Percentiles rank a stretch among this genome's conserved stretches.
Evolutionary conservation across 2,888 invertebrate species (phyloP).

Genomic region (Syrphus vitripennis): DNA sequence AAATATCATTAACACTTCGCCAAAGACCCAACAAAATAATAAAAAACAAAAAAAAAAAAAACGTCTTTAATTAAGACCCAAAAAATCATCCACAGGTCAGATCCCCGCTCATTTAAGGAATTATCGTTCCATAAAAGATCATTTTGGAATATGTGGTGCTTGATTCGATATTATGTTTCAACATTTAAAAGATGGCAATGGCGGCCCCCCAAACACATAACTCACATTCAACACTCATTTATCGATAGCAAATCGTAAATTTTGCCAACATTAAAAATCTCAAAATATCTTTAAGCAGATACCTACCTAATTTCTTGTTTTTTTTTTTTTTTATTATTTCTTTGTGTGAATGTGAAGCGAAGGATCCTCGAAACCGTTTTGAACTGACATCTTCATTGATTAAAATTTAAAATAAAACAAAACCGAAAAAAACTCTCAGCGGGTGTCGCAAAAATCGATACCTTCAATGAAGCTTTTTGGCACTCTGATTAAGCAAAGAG

Average conservation of each 20-base stretch:
- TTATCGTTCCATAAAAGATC: constrained; percentile 33
- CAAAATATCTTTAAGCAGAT: constrained; percentile 3
- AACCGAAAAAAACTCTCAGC: constrained; percentile 35
- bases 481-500: constrained; percentile 39
- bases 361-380: constrained; percentile 31
- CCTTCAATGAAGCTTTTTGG: constrained; percentile 36
- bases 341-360: neutral
- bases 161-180: constrained; percentile 56
- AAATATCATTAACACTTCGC: constrained; percentile 37
- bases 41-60: too few relatives aligned
- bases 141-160: neutral
- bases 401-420: constrained; percentile 33
- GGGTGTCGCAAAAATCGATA: constrained; percentile 47
- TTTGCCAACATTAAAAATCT: constrained; percentile 30
- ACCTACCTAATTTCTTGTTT: neutral
- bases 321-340: neutral
- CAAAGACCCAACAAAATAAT: constrained; percentile 17
- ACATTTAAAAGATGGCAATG: constrained; percentile 26
- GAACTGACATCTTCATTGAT: constrained; percentile 65
- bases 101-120: constrained; percentile 24
- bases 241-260: constrained; percentile 63
- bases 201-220: constrained; percentile 49
- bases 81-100: constrained; percentile 43
- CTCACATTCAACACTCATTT: constrained; percentile 63
- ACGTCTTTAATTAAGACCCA: constrained; percentile 60